Base-by-base conservation (phyloP, 2,888 invertebrate species). In the Ormyrus thymus region DNA sequence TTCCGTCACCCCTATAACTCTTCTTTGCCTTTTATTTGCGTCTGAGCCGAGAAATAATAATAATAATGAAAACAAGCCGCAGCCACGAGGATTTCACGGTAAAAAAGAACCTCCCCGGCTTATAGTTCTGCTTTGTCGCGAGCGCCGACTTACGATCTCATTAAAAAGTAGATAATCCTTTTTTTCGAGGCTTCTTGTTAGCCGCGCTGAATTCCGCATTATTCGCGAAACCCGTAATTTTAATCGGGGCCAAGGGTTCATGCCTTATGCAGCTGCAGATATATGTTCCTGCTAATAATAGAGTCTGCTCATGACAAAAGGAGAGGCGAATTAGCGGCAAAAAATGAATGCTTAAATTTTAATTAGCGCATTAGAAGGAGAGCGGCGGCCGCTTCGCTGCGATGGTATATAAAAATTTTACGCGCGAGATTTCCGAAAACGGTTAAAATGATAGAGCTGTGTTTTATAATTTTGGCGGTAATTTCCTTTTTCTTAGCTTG, bases 241-340 rank as follows among this genome's bases (percentile, higher is more conserved):
- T 71, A 79, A 76, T 76, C 71, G 61, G 45, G 50, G 46, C 8
- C 55, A 61, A 66, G 59, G 55, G 45, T 62, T 69, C 58, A 50
- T 29, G 10, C 56, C 58, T 69, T 78, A 74, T 71, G 75, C 75
- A 79, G 71, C 79, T 79, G 79, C 68, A 50, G 71, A 59, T 51
- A 13, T 51, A 29, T 4, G 29, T 29, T 68, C 68, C 58, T 53
- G 58, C 55, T 78, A 78, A 78, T 78, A 78, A 74, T 78, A 78
- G 74, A 74, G 69, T 58, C 10, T 13, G 53, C 59, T 74, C 70
- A 65, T 65, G 59, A 59, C 58, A 56, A 70, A 74, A 48, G 43
- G 7, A 51, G 45, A 58, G 58, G 7, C 46, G 7, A 51, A 59
- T 74, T 74, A 68, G 68, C 59, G 50, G n/a, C n/a, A 15, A 13